Conservation (phyloP, 1,140 invertebrate genomes). For the Atta texana region DNA sequence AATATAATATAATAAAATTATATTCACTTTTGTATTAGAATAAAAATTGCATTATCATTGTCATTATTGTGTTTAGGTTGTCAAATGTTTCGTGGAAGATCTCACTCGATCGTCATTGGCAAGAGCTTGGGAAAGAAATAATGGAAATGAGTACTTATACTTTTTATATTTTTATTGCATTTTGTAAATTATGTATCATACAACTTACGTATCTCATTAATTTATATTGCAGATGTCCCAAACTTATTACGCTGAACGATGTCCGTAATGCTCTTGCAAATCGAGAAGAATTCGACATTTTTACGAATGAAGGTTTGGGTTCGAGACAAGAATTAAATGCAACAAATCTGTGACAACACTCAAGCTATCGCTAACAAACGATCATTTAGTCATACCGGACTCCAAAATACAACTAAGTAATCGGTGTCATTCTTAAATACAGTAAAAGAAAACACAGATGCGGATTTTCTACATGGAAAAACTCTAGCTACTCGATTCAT, state of each 20-base stretch:
- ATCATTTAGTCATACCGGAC: not conserved
- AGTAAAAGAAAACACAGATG: not conserved
- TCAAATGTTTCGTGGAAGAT: conserved; percentile 82
- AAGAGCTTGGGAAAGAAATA: conserved; percentile 79
- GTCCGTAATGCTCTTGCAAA: conserved; percentile 78
- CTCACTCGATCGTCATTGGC: conserved; percentile 79
- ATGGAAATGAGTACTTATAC: conserved; percentile 67
- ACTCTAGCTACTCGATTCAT: not conserved
- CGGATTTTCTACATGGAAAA: not conserved
- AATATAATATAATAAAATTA: too few species aligned
- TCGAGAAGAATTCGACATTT: conserved; percentile 83
- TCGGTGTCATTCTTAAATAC: not conserved
- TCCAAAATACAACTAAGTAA: conserved; percentile 20
- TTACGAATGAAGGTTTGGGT: conserved; percentile 83
- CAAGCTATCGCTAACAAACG: not conserved
- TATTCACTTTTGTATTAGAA: not conserved
- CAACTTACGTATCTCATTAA: conserved; percentile 24
- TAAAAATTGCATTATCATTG: not conserved
- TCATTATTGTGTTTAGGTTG: conserved; percentile 68
- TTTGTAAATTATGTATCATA: not conserved
- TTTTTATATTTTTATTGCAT: not conserved
- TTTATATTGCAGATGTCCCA: conserved; percentile 68
- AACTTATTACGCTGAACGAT: conserved; percentile 77
- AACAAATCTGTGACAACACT: conserved; percentile 10
- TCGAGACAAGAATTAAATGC: conserved; percentile 60